Conservation (phyloP, 2,888 invertebrate species). For the Drosophila robusta region DNA sequence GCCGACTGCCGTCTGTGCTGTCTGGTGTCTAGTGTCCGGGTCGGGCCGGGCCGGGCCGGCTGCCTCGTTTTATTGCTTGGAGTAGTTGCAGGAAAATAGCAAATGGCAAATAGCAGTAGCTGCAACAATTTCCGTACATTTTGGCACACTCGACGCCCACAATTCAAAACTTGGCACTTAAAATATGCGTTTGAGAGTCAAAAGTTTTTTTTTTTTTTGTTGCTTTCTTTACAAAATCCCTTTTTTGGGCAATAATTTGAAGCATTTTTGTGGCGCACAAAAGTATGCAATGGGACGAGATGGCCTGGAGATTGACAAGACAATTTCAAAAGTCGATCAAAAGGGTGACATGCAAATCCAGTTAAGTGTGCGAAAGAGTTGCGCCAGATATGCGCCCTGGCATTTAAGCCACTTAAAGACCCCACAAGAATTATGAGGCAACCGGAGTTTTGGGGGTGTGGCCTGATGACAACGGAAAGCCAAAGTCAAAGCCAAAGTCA, state of each 20-base stretch:
- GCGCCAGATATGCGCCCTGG: conserved; percentile 33
- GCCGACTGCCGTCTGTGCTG: conserved; percentile 23
- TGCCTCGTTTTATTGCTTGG: conserved; percentile 64
- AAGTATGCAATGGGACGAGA: conserved; percentile 49
- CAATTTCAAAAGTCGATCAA: conserved; percentile 54
- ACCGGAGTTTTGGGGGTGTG: conserved; percentile 11
- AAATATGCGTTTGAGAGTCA: conserved; percentile 65
- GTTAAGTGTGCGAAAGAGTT: conserved; percentile 58
- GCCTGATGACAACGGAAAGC: conserved; percentile 22
- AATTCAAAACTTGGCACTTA: conserved; percentile 73
- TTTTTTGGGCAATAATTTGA: conserved; percentile 51
- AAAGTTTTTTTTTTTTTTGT: conserved; percentile 27
- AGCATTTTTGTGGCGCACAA: conserved; percentile 46
- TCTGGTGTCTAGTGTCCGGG: conserved; percentile 20
- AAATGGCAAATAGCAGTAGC: conserved; percentile 62
- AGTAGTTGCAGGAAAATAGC: conserved; percentile 55
- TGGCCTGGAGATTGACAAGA: conserved; percentile 43
- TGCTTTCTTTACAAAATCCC: neutral
- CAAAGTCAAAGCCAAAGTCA: conserved; percentile 26
- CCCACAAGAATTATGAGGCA: conserved; percentile 40
- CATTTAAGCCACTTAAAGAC: conserved; percentile 55
- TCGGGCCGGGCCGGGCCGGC: conserved; percentile 16
- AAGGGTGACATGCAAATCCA: conserved; percentile 51
- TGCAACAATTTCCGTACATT: conserved; percentile 71
- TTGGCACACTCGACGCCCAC: conserved; percentile 61